Base-by-base conservation (phyloP, 2,113 vertebrate species). In the Phylloscopus trochiloides region DNA sequence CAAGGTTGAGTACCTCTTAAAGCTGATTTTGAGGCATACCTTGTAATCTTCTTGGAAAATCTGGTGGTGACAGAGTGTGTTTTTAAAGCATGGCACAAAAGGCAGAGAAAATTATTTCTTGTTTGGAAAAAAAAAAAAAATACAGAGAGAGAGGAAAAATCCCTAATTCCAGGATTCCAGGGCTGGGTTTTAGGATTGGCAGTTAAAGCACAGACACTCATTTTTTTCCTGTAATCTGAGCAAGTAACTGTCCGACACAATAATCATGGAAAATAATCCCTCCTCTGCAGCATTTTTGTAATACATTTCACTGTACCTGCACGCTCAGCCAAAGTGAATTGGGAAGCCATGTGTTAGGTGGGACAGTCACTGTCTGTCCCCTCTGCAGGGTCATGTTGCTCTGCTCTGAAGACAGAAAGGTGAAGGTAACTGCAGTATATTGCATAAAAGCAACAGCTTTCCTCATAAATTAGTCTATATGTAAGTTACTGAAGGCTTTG, bases 181-280 rank as follows among this genome's bases (percentile, higher is more conserved):
- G 57, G 55, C 85, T 90, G 75, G 34, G 38, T 84, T 94, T 86
- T 86, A 87, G 72, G 68, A 66, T 85, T 85, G 70, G 80, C 61
- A 54, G 24, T 68, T 85, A 82, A 94, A 96, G 50, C 38, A 68
- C 36, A 62, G 59, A 24, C 88, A 43, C 10, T 82, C 5, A 8
- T 95, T 96, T 82, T 77, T 90, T 38, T 14, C 45, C 62, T 76
- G 77, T 87, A 95, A 85, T 82, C 57, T 91, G 66, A 86, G 74
- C 45, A 90, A 92, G 42, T 75, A 70, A 89, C 77, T 82, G 70
- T 94, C 62, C 42, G 3, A 79, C 80, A 82, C 71, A 77, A 73
- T 90, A 92, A 93, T 62, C 5, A 38, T 29, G 62, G 63, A 67
- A 57, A 93, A 82, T 79, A 94, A 70, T 29, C 65, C 54, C 45